Percentiles rank a stretch among this genome's conserved stretches.
Evolutionary conservation across 2,797 vertebrate species (phyloP).

Genomic region (Chiloscyllium punctatum): DNA sequence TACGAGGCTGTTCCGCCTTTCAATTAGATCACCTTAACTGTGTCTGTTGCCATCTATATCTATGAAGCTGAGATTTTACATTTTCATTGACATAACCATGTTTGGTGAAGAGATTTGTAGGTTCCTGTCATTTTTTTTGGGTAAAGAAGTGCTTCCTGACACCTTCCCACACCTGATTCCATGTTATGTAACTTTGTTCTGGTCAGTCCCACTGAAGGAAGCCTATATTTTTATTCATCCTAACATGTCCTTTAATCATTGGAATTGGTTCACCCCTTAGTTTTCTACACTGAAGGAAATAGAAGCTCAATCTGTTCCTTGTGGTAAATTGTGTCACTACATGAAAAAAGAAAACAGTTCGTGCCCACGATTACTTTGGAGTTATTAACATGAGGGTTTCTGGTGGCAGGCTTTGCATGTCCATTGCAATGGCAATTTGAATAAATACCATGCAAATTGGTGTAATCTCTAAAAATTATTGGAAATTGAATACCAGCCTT

Average conservation of each 20-base stretch:
- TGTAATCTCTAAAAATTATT: neutral
- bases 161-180: neutral
- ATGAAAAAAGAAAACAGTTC: neutral
- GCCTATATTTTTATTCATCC: neutral
- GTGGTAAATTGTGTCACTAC: neutral
- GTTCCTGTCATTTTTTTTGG: neutral
- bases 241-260: neutral
- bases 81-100: neutral
- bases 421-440: neutral
- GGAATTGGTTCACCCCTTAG: neutral
- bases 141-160: neutral
- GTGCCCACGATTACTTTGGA: neutral
- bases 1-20: neutral
- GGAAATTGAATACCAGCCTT: neutral
- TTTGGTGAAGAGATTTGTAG: neutral
- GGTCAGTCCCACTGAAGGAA: neutral
- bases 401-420: neutral
- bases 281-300: neutral
- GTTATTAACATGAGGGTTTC: neutral
- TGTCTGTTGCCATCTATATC: neutral
- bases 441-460: neutral
- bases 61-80: neutral
- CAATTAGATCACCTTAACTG: neutral
- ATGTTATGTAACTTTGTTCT: neutral
- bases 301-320: neutral